Conservation (phyloP, 2,113 vertebrate genomes). For the Hemiprocne comata region DNA sequence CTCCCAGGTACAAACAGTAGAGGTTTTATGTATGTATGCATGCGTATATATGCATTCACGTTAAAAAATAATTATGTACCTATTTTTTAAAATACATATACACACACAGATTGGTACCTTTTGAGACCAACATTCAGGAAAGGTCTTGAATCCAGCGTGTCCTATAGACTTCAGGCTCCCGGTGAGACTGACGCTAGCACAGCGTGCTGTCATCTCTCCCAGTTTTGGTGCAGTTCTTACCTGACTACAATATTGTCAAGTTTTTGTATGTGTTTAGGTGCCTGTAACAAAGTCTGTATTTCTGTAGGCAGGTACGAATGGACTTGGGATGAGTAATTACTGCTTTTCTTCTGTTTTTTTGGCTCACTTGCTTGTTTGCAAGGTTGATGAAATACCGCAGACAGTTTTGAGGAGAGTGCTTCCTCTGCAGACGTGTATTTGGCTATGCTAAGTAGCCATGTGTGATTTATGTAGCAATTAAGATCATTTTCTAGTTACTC, state of each 20-base stretch:
- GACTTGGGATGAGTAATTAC: not conserved
- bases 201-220: not conserved
- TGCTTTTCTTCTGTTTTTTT: not conserved
- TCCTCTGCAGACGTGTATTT: constrained; percentile 37
- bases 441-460: constrained; percentile 15
- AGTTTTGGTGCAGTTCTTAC: not conserved
- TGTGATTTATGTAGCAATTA: constrained; percentile 59
- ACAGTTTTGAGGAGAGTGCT: constrained; percentile 11
- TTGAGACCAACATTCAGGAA: not conserved
- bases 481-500: constrained; percentile 37
- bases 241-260: not conserved
- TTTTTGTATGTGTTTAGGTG: not conserved
- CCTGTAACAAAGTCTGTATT: fast-evolving
- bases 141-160: not conserved
- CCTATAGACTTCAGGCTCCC: not conserved
- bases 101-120: not conserved
- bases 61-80: too few species aligned
- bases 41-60: too few species aligned
- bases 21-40: not conserved
- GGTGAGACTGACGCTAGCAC: not conserved
- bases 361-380: not conserved
- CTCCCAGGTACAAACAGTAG: not conserved
- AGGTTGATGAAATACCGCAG: not conserved
- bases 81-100: too few species aligned
- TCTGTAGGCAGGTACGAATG: not conserved